Percentiles rank a stretch among this genome's conserved stretches.
These are phyloP conservation scores for Emys orbicularis DNA, from an alignment of 2,797 vertebrate species.

Conservation along the genomic window DNA sequence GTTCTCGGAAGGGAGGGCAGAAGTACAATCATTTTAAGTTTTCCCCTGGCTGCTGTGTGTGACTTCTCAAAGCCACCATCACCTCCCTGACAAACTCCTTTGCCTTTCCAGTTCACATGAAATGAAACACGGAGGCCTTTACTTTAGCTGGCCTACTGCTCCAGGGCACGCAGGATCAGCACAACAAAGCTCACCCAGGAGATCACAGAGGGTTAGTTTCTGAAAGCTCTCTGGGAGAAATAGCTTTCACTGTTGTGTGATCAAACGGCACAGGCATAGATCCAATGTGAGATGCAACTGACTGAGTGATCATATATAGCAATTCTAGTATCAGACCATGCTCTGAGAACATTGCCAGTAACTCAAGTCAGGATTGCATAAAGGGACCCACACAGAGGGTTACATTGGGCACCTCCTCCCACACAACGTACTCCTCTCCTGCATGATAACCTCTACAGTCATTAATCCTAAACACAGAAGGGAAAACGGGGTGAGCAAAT, in stretches of 20 bases:
- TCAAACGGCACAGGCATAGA: slow-evolving; percentile 32
- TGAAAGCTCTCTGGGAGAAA: slow-evolving; percentile 41
- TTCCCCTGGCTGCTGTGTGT: background rate
- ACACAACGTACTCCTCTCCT: background rate
- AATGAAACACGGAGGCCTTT: background rate
- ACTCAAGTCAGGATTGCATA: background rate
- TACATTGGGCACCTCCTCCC: background rate
- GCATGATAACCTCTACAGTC: background rate
- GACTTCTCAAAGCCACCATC: background rate
- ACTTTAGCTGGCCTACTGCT: slow-evolving; percentile 36
- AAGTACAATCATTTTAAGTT: background rate
- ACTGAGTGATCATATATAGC: background rate
- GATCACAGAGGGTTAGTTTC: slow-evolving; percentile 57
- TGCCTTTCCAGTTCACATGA: background rate
- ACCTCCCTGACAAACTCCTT: background rate
- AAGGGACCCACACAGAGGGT: background rate
- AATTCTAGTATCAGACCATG: slow-evolving; percentile 1
- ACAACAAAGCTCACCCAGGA: slow-evolving; percentile 56
- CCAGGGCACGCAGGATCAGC: slow-evolving; percentile 55
- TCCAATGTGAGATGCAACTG: background rate
- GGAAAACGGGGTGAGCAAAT: background rate
- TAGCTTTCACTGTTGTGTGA: background rate
- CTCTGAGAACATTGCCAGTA: background rate
- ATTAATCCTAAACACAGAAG: background rate
- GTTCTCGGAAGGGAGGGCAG: background rate